phyloP scores from a whole-genome alignment of 2,888 invertebrate genomes.

The Coecobrya sp. region DNA sequence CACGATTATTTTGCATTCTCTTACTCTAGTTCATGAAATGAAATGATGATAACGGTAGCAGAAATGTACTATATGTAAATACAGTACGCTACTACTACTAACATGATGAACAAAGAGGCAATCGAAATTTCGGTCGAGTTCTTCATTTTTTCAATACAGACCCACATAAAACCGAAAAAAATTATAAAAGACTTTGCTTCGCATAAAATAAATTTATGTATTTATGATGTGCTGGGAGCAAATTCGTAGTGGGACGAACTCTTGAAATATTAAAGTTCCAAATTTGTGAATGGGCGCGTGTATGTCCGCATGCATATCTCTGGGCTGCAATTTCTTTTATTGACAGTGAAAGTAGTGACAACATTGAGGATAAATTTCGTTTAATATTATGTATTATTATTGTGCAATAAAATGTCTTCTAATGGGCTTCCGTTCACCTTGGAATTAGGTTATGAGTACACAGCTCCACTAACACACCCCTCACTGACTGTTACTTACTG shows the following conservation, averaged over 20 bases:
- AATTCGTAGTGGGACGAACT: not conserved
- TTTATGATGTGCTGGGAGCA: not conserved
- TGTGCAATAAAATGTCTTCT: conserved; percentile 79
- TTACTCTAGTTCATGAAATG: too few species aligned
- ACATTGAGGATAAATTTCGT: conserved; percentile 63
- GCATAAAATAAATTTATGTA: too few species aligned
- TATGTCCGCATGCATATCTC: not conserved
- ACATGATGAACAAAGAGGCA: too few species aligned
- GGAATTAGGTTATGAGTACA: conserved; percentile 76
- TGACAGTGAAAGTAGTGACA: conserved; percentile 51
- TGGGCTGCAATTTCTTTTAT: conserved; percentile 10
- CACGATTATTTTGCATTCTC: too few species aligned
- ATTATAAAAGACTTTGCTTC: too few species aligned
- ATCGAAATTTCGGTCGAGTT: too few species aligned
- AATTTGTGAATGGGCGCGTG: conserved; percentile 33
- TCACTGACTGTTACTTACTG: conserved; percentile 75
- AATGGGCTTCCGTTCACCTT: conserved; percentile 79
- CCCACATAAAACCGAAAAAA: too few species aligned
- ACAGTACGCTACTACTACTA: too few species aligned
- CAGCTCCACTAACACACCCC: conserved; percentile 50
- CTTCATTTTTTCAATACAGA: too few species aligned
- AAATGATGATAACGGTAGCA: too few species aligned
- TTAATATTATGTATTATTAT: conserved; percentile 74
- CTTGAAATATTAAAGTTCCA: not conserved
- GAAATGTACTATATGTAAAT: too few species aligned